phyloP scores from a whole-genome alignment of 2,888 invertebrate species.

The Sussaba pulchella region DNA sequence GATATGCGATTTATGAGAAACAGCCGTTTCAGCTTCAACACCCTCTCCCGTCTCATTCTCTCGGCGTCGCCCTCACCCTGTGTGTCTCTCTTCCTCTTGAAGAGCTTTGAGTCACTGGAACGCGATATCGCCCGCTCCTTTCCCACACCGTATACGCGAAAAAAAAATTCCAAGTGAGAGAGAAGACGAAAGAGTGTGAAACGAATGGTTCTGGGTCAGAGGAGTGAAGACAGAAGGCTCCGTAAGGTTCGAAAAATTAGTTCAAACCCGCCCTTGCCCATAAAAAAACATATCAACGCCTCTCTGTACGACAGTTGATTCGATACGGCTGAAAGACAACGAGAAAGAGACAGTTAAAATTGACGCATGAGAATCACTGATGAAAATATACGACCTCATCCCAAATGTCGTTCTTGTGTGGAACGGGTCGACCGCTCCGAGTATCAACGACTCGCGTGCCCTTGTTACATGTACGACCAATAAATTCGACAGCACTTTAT shows the following conservation, averaged over 20 bases:
- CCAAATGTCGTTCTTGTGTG: slow-evolving; percentile 9
- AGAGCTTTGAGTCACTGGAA: slow-evolving; percentile 46
- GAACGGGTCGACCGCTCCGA: background rate
- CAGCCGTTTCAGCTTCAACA: slow-evolving; percentile 46
- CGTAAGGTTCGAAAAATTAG: slow-evolving; percentile 5
- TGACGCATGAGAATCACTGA: slow-evolving; percentile 40
- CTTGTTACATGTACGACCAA: slow-evolving; percentile 18
- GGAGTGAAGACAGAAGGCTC: slow-evolving; percentile 30
- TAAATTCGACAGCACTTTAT: slow-evolving; percentile 19
- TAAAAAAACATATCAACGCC: background rate
- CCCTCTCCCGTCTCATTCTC: background rate
- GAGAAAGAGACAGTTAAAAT: slow-evolving; percentile 12
- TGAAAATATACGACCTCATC: slow-evolving; percentile 42
- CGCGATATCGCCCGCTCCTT: slow-evolving; percentile 45
- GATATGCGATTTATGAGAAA: slow-evolving; percentile 64
- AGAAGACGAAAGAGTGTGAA: background rate
- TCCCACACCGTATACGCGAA: slow-evolving; percentile 48
- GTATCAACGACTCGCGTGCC: slow-evolving; percentile 26
- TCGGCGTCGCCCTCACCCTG: slow-evolving; percentile 18
- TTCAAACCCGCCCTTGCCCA: no score
- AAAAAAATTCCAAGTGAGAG: slow-evolving; percentile 5
- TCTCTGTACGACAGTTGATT: slow-evolving; percentile 30
- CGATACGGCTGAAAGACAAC: background rate
- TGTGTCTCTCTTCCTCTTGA: no score
- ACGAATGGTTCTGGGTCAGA: slow-evolving; percentile 1